Evolutionary conservation across 2,888 invertebrate species (phyloP).

Genomic region (Sceliomorpha sp.): DNA sequence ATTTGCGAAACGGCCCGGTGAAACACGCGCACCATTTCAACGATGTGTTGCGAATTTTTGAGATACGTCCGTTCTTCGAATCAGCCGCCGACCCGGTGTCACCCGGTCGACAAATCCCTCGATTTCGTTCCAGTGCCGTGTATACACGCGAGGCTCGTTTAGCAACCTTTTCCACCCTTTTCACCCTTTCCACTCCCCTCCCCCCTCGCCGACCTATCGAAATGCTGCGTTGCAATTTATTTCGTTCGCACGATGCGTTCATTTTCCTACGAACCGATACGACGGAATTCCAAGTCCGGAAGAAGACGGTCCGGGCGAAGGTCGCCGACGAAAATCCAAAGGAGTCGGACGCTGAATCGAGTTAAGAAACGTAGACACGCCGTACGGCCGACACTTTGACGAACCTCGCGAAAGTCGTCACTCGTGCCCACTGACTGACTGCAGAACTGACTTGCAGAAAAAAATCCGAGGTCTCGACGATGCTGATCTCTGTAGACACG

Average conservation of each 20-base stretch:
- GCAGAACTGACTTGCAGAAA: slow-evolving; percentile 70
- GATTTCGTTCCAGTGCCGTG: slow-evolving; percentile 39
- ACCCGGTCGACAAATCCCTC: slow-evolving; percentile 45
- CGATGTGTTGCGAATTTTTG: slow-evolving; percentile 47
- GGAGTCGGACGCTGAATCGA: too few species aligned
- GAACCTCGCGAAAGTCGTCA: too few species aligned
- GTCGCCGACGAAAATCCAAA: too few species aligned
- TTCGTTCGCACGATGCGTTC: not conserved
- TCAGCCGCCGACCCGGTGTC: slow-evolving; percentile 36
- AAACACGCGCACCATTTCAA: slow-evolving; percentile 35
- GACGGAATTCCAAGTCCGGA: too few species aligned
- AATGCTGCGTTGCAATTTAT: too few species aligned
- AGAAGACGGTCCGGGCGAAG: too few species aligned
- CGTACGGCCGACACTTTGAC: too few species aligned
- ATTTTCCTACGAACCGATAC: too few species aligned
- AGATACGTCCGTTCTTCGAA: slow-evolving; percentile 44
- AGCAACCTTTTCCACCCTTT: slow-evolving; percentile 28
- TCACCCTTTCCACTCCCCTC: too few species aligned
- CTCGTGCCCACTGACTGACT: too few species aligned
- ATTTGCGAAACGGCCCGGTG: slow-evolving; percentile 44
- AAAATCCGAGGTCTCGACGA: slow-evolving; percentile 71
- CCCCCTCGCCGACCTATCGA: too few species aligned
- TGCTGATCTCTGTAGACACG: slow-evolving; percentile 77
- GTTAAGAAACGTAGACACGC: too few species aligned
- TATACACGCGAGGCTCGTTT: slow-evolving; percentile 30